Percentiles rank a stretch among this genome's conserved stretches.
Evolutionary conservation across 2,113 vertebrate species (phyloP).

Genomic region (Pagrus major): DNA sequence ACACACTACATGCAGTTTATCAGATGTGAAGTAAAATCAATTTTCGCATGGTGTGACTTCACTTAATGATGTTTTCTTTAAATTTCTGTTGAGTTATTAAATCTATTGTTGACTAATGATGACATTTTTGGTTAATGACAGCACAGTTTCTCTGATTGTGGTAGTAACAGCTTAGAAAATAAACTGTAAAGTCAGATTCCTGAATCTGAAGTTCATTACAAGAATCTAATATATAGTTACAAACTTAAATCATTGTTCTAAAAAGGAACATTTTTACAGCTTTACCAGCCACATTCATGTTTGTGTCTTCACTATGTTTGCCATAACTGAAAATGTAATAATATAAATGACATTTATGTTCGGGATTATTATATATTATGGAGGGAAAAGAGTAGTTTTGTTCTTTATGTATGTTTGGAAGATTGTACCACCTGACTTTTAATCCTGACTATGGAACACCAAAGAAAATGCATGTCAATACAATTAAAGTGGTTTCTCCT

Average conservation of each 20-base stretch:
- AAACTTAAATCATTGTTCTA: background rate
- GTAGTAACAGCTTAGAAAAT: too few relatives aligned
- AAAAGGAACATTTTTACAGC: background rate
- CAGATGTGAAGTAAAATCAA: constrained; percentile 10
- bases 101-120: too few relatives aligned
- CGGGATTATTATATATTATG: background rate
- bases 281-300: background rate
- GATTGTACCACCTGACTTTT: constrained; percentile 21
- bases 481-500: constrained; percentile 5
- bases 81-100: background rate
- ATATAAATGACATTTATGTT: background rate
- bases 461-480: constrained; percentile 54
- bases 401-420: constrained; percentile 16
- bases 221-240: background rate
- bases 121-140: background rate
- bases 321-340: background rate
- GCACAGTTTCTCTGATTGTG: background rate
- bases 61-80: background rate
- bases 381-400: background rate
- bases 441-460: constrained; percentile 8
- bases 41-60: constrained; percentile 57
- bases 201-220: background rate
- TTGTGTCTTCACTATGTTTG: background rate
- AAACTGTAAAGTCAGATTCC: background rate
- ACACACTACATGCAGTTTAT: constrained; percentile 2